Evolutionary conservation across 2,797 vertebrate species (phyloP).

Genomic region (Schizopygopsis pylzovi): DNA sequence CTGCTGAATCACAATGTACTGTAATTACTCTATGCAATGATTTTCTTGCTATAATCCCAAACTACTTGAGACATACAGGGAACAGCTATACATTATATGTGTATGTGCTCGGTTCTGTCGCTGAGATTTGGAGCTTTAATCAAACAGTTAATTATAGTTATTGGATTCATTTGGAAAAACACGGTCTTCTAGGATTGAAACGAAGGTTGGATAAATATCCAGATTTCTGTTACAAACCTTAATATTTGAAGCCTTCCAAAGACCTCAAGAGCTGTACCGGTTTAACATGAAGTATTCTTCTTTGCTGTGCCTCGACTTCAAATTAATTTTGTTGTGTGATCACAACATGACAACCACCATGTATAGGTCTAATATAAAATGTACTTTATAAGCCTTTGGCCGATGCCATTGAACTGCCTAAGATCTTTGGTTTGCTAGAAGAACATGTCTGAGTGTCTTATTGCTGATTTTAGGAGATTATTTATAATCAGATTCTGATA

Average conservation of each 20-base stretch:
- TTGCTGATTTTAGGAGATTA: conserved; percentile 21
- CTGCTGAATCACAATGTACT: conserved; percentile 27
- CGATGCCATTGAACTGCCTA: not conserved
- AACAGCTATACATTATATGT: not conserved
- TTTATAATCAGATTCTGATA: conserved; percentile 16
- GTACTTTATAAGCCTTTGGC: not conserved
- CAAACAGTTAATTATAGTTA: not conserved
- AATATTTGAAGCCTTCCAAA: not conserved
- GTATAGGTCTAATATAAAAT: conserved; percentile 1
- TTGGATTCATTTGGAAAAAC: not conserved
- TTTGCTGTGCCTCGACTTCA: conserved; percentile 29
- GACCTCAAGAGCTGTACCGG: conserved; percentile 2
- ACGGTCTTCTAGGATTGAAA: not conserved
- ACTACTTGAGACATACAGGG: not conserved
- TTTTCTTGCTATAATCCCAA: conserved; percentile 15
- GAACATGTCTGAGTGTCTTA: not conserved
- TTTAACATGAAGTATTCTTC: conserved; percentile 13
- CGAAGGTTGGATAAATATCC: not conserved
- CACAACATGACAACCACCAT: conserved; percentile 4
- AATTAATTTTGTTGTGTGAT: not conserved
- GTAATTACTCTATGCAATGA: conserved; percentile 26
- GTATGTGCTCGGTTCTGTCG: not conserved
- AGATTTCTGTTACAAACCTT: not conserved
- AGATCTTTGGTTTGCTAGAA: not conserved
- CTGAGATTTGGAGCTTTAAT: conserved; percentile 12